Base-by-base conservation (phyloP, 30 jellyfish, hydroid and myxozoan genomes). In the Pseudorhiza aurosa region DNA sequence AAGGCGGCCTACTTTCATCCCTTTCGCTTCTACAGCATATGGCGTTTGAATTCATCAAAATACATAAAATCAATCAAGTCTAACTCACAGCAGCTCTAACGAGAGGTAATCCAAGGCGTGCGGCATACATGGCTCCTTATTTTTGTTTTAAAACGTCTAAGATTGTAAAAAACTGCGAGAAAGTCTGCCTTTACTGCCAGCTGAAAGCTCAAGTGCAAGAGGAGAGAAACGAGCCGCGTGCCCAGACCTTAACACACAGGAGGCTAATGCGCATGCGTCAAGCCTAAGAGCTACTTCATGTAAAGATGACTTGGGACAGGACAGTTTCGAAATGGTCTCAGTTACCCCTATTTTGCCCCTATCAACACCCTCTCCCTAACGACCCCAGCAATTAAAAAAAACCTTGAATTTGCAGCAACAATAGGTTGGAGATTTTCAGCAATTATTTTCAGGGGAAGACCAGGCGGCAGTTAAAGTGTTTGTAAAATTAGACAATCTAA, bases 21-120 rank as follows among this genome's bases (percentile, higher is more conserved):
- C 67, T 15, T 53, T 21, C 8, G 67, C 67, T 53, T 18, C n/a
- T 1, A 4, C 37, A 18, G 36, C 67, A 53, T 53, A 19, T 53
- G 67, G 67, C 14, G 8, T 17, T 53, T 53, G 24, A 21, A 53
- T 53, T 12, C 2, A 36, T 36, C 19, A 27, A n/a, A 15, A 53
- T 8, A 10, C 8, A 2, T 36, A 8, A 10, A 14, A 53, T 33
- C 6, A 6, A 53, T 19, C 1, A 17, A 2, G 37, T 4, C 3
- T 53, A 59, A 65, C 93, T 82, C 57, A 82, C 93, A 30, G 93
- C 93, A 31, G 85, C 79, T 64, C 93, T 82, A 3, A 82, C 85
- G 36, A 82, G 93, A 46, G 93, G 72, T 67, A 82, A 58, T 15
- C 81, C 69, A 47, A 82, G 70, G 26, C 93, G 75, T 70, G 93